phyloP scores from a whole-genome alignment of 2,888 invertebrate genomes.

The Tenthredo notha region DNA sequence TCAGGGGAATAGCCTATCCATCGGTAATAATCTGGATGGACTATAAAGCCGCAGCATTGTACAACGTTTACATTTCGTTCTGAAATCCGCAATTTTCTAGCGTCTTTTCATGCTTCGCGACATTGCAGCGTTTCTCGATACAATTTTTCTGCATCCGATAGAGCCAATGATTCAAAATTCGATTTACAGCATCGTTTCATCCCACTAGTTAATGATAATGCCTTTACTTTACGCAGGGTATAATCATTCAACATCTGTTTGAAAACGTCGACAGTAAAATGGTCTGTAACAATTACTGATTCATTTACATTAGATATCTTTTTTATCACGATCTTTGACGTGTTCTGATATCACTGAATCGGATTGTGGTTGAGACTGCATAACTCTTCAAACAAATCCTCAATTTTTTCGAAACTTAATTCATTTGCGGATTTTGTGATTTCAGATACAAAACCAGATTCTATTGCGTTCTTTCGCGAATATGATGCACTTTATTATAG shows the following conservation, averaged over 20 bases:
- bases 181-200: not conserved
- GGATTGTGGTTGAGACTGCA: not conserved
- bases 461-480: not conserved
- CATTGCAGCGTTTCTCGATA: not conserved
- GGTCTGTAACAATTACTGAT: not conserved
- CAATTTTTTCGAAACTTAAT: not conserved
- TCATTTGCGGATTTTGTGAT: not conserved
- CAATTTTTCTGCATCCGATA: not conserved
- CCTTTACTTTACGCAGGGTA: not conserved
- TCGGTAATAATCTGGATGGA: not conserved
- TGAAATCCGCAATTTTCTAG: not conserved
- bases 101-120: not conserved
- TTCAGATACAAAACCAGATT: not conserved
- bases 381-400: not conserved
- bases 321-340: not conserved
- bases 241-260: not conserved
- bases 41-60: conserved; percentile 20
- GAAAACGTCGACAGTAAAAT: not conserved
- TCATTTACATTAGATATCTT: not conserved
- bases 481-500: not conserved
- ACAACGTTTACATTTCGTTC: not conserved
- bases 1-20: conserved; percentile 34
- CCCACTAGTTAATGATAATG: not conserved
- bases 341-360: not conserved
- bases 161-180: not conserved